Conservation (phyloP, 2,113 vertebrate species). For the Cheirogaleus medius region DNA sequence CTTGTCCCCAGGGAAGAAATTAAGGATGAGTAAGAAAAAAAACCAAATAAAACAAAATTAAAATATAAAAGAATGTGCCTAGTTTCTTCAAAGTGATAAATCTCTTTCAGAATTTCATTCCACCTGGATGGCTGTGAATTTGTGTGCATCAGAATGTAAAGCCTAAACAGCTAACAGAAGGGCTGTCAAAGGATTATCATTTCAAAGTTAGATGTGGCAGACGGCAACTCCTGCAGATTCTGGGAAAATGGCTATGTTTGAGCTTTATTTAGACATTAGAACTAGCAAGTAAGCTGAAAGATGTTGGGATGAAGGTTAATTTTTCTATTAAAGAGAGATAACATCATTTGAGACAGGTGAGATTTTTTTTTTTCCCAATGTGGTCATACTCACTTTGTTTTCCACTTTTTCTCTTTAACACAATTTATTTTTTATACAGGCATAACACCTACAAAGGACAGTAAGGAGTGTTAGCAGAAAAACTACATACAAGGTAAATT, state of each 20-base stretch:
- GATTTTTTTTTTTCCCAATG: not conserved
- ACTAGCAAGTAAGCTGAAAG: conserved; percentile 24
- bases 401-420: not conserved
- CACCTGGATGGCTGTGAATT: conserved; percentile 50
- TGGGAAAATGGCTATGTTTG: not conserved
- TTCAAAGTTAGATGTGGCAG: conserved; percentile 47
- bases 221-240: conserved; percentile 37
- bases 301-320: not conserved
- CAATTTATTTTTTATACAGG: not conserved
- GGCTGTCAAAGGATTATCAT: conserved; percentile 51
- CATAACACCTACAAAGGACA: not conserved
- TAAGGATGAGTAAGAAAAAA: not conserved
- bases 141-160: conserved; percentile 45
- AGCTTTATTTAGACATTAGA: conserved; percentile 40
- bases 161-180: conserved; percentile 58
- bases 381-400: not conserved
- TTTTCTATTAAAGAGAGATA: not conserved
- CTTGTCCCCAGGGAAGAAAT: not conserved
- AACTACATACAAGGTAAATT: not conserved
- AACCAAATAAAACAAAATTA: not conserved
- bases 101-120: conserved; percentile 54
- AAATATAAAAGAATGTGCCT: conserved; percentile 3
- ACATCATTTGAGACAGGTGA: not conserved
- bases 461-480: not conserved
- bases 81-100: conserved; percentile 21